Percentiles rank a stretch among this genome's conserved stretches.
phyloP scores from a whole-genome alignment of 2,888 invertebrate genomes.

The Aricia artaxerxes region DNA sequence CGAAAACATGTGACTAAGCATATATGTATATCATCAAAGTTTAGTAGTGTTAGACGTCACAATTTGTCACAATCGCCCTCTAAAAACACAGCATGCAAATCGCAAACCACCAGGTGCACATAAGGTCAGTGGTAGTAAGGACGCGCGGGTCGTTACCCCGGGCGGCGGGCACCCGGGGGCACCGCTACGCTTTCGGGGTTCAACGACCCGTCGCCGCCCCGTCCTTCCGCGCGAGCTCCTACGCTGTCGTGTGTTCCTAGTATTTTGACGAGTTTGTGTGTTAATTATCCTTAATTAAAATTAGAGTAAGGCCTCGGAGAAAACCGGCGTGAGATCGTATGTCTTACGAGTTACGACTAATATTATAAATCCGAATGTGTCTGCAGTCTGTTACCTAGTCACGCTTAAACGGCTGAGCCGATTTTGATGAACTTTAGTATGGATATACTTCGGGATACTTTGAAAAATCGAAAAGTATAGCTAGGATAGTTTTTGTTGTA shows the following conservation, averaged over 20 bases:
- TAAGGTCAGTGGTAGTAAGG: conserved; percentile 72
- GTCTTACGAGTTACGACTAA: neutral
- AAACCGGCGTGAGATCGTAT: neutral
- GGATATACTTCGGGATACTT: no score
- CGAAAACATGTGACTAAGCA: no score
- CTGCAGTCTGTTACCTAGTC: neutral
- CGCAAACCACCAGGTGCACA: conserved; percentile 67
- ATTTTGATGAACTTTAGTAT: no score
- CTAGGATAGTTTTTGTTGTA: no score
- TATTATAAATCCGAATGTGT: neutral
- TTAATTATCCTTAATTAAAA: conserved; percentile 10
- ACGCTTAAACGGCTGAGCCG: neutral
- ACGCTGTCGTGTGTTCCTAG: conserved; percentile 57
- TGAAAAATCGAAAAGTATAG: no score
- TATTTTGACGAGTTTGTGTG: conserved; percentile 44
- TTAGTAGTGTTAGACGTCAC: neutral
- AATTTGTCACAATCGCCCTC: neutral
- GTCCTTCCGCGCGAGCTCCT: conserved; percentile 65
- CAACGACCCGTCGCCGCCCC: conserved; percentile 66
- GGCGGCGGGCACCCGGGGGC: conserved; percentile 60
- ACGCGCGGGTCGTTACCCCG: conserved; percentile 76
- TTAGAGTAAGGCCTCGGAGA: neutral
- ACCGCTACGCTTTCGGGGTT: conserved; percentile 74
- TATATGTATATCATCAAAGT: no score
- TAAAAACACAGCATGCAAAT: conserved; percentile 41